These are phyloP conservation scores for Ammospiza caudacuta DNA, from an alignment of 2,113 vertebrate species.

Conservation along the genomic window DNA sequence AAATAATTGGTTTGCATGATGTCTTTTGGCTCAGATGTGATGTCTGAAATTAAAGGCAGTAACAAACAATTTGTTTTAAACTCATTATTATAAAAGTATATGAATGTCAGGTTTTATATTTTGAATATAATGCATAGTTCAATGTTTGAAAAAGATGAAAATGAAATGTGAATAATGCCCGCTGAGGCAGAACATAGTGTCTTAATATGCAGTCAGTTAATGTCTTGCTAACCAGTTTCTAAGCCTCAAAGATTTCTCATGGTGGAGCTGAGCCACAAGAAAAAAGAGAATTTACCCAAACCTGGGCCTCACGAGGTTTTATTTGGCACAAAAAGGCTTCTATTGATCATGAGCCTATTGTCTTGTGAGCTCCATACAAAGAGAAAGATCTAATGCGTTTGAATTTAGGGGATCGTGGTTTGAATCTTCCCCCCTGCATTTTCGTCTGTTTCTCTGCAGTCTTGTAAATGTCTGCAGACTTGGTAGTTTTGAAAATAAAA, in stretches of 20 bases:
- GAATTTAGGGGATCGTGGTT: not conserved
- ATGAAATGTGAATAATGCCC: not conserved
- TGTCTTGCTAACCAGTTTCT: not conserved
- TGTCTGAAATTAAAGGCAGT: not conserved
- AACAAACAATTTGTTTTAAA: not conserved
- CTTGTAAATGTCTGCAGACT: not conserved
- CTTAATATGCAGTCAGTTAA: not conserved
- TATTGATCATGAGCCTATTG: not conserved
- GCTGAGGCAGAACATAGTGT: not conserved
- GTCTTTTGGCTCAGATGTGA: not conserved
- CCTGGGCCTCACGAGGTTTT: not conserved
- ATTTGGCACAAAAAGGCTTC: not conserved
- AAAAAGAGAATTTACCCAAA: not conserved
- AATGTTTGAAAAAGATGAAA: not conserved
- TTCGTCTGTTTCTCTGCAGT: not conserved
- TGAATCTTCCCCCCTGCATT: not conserved
- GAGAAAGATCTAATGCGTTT: not conserved
- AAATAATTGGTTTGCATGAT: not conserved
- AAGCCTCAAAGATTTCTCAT: not conserved
- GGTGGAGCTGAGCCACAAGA: not conserved
- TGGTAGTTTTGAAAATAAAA: not conserved
- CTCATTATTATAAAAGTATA: not conserved
- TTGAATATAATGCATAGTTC: not conserved
- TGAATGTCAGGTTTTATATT: not conserved
- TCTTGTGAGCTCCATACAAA: not conserved